Percentiles rank a stretch among this genome's conserved stretches.
phyloP scores from a whole-genome alignment of 2,797 vertebrate species.

The Sphenopsis melanotis region DNA sequence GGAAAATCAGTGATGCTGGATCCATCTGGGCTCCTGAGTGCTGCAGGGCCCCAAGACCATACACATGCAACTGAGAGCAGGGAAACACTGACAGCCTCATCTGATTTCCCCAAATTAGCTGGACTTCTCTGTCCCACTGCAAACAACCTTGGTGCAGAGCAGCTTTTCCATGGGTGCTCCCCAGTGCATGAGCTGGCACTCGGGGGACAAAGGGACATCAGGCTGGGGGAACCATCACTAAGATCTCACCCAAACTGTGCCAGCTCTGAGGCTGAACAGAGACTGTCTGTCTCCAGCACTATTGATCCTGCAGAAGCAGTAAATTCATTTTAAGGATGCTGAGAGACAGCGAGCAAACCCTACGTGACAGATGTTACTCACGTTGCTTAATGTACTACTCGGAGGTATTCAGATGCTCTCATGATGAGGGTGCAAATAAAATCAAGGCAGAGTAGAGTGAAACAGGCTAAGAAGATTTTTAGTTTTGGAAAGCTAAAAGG shows the following conservation, averaged over 20 bases:
- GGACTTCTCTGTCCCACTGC: background rate
- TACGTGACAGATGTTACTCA: constrained; percentile 49
- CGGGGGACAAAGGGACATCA: background rate
- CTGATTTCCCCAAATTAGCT: background rate
- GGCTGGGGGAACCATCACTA: background rate
- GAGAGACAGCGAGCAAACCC: background rate
- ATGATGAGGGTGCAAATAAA: constrained; percentile 32
- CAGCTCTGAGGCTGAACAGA: background rate
- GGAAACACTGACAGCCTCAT: background rate
- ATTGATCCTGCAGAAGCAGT: background rate
- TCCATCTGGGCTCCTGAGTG: background rate
- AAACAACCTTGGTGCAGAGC: background rate
- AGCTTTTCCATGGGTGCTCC: fast-evolving
- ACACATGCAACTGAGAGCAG: fast-evolving
- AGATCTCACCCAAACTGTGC: background rate
- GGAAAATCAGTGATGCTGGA: background rate
- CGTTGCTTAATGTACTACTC: background rate
- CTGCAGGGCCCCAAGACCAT: background rate
- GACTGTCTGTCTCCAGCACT: background rate
- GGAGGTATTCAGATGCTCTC: constrained; percentile 42
- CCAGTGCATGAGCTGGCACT: fast-evolving
- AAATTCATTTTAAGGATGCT: constrained; percentile 53
- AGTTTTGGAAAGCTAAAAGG: background rate
- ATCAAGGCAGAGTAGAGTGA: background rate
- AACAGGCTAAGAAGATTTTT: background rate